Base-by-base conservation (phyloP, 1,140 invertebrate genomes). In the Heliconius hewitsoni region DNA sequence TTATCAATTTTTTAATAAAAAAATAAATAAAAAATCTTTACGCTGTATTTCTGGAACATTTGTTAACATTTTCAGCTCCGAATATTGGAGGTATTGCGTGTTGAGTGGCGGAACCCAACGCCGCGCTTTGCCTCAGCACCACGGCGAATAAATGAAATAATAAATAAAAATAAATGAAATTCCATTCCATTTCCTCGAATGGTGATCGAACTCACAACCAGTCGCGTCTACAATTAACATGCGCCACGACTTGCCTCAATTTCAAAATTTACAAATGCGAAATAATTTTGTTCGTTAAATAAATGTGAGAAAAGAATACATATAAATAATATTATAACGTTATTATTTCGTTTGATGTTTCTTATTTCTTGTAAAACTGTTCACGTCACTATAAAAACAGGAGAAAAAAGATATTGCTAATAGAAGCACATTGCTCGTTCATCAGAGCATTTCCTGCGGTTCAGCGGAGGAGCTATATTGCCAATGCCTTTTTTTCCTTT, bases 361-460 rank as follows among this genome's bases (percentile, higher is more conserved):
- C 83, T 87, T 88, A 84, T 66, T 66, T 66, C 27, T 66, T 66
- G 57, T 85, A 84, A 87, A 89, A 86, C 82, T 78, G 83, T 80
- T 90, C 87, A 84, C 82, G 82, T 85, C 79, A 57, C 66, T 73
- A 77, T 23, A 78, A 73, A 82, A 85, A 80, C 76, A 81, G 86
- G 83, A 87, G 84, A 85, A 90, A 89, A 91, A 90, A 86, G 79
- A 78, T 85, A 86, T 89, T 86, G 84, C 88, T 91, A 90, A 90
- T 93, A 90, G 84, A 88, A 87, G 83, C 85, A 81, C 87, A 90
- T 89, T 90, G 89, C 87, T 87, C 89, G 88, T 91, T 89, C 89
- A 89, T 91, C 89, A 90, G 89, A 85, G 86, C 86, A 88, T 88
- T 90, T 89, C 85, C 86, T 89, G 78, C 83, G 85, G 84, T 91